Base-by-base conservation (phyloP, 2,113 vertebrate genomes). In the Tachycineta bicolor region DNA sequence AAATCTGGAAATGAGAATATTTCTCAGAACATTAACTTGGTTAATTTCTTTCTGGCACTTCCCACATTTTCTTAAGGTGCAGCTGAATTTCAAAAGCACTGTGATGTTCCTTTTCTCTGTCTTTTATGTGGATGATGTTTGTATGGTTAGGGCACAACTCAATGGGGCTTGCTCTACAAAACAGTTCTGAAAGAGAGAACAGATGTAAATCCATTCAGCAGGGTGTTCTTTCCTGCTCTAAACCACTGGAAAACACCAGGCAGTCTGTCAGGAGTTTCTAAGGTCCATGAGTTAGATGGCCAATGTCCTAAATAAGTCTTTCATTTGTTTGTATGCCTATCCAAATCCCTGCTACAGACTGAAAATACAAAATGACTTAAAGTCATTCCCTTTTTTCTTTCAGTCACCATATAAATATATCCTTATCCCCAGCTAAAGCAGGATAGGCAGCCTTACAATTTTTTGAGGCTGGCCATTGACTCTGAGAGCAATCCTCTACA, bases 61-160 rank as follows among this genome's bases (percentile, higher is more conserved):
- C 13, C 9, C 24, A 44, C 0, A 0, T 58, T 86, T 83, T 76
- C 19, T 75, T 60, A 26, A 67, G 25, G 10, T 65, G 20, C 29
- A 67, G 9, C 20, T 37, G 20, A 86, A 70, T 86, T 92, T 78
- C 23, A 50, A 44, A 83, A 53, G 19, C 12, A 37, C 5, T 49
- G 3, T 34, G 22, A 34, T 39, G 4, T 52, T 83, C 20, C n/a
- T 88, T 83, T 86, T 33, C 13, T 37, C 20, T 15, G 46, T 22
- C 26, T 88, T 74, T 92, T 2, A 1, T 46, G 9, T 49, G 20
- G 10, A 9, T 77, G 34, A 31, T 58, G 6, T 46, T 76, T 33
- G 33, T n/a, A 29, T 28, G 10, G 11, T 33, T 67, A 70, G 33
- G 46, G 34, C 6, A 73, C 26, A 73, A 24, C n/a, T 68, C 3